These are phyloP conservation scores for Beris morrisii DNA, from an alignment of 2,888 invertebrate genomes.

Conservation along the genomic window DNA sequence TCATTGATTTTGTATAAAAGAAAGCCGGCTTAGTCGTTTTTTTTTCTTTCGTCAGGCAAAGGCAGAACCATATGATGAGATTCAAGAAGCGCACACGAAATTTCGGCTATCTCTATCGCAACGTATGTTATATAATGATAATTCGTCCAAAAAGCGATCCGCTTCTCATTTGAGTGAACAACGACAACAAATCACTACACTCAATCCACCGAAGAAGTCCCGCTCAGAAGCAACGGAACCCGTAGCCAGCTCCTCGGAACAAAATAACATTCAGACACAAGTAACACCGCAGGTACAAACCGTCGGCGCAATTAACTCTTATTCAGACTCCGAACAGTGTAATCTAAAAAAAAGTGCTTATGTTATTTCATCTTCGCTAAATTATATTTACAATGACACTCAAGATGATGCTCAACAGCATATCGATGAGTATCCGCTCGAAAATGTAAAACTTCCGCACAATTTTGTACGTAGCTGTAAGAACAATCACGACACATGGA, in stretches of 20 bases:
- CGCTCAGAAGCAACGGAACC: constrained; percentile 16
- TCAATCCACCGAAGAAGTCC: constrained; percentile 51
- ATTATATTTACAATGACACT: constrained; percentile 39
- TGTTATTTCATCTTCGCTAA: constrained; percentile 40
- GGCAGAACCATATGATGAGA: constrained; percentile 78
- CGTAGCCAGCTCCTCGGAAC: neutral
- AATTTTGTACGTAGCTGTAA: constrained; percentile 51
- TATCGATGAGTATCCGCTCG: constrained; percentile 40
- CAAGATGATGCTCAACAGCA: constrained; percentile 24
- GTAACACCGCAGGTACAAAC: neutral
- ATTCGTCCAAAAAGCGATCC: constrained; percentile 61
- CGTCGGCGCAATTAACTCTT: constrained; percentile 2
- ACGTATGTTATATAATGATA: constrained; percentile 67
- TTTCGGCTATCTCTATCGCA: constrained; percentile 73
- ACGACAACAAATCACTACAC: constrained; percentile 70
- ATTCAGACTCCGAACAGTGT: constrained; percentile 29
- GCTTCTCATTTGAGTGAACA: constrained; percentile 66
- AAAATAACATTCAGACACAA: constrained; percentile 8
- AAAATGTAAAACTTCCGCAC: constrained; percentile 49
- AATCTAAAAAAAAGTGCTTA: constrained; percentile 41
- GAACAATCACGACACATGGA: constrained; percentile 55
- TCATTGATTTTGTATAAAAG: neutral
- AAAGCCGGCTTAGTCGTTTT: neutral
- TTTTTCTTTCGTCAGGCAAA: constrained; percentile 60
- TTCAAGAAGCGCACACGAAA: constrained; percentile 74